Base-by-base conservation (phyloP, 1,140 invertebrate species). In the Acromyrmex charruanus region DNA sequence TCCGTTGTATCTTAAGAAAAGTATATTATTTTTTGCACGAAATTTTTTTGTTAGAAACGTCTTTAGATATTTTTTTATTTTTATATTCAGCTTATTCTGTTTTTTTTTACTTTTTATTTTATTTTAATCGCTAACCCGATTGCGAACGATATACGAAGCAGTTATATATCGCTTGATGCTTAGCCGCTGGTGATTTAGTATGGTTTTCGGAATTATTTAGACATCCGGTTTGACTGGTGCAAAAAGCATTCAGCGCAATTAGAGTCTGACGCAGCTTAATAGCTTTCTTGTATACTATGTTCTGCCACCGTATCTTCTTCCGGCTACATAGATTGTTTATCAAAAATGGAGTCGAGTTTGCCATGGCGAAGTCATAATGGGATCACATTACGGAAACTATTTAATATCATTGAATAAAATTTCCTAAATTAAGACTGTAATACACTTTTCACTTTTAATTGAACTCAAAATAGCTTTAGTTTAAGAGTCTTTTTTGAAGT, bases 21-120 rank as follows among this genome's bases (percentile, higher is more conserved):
- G 16, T 63, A 75, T 21, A 81, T 74, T 61, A 53, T 84, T 84
- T 75, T n/a, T 84, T 69, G 80, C 80, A 84, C 80, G 28, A 75
- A 39, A 44, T 21, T 35, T 21, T 18, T 61, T 21, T 59, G 5
- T 16, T 74, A 28, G 28, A 31, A 63, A 61, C 9, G 10, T 21
- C 25, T 31, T 75, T 66, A 51, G 14, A 51, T 51, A 51, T 49
- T 35, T 55, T 55, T 18, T 59, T n/a, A 14, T 21, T 58, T 21
- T 75, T 59, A 39, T 21, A 28, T n/a, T 74, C n/a, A 66, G 74
- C 59, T 79, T 66, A 53, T 10, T 9, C 55, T 69, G 53, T 77
- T 53, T 12, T 69, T 55, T 31, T 75, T 66, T 25, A 25, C n/a
- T 31, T 31, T 39, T 58, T 31, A 58, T 51, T 63, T 81, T n/a